These are phyloP conservation scores for Hydrotaea cyrtoneurina DNA, from an alignment of 2,888 invertebrate genomes.

Conservation along the genomic window DNA sequence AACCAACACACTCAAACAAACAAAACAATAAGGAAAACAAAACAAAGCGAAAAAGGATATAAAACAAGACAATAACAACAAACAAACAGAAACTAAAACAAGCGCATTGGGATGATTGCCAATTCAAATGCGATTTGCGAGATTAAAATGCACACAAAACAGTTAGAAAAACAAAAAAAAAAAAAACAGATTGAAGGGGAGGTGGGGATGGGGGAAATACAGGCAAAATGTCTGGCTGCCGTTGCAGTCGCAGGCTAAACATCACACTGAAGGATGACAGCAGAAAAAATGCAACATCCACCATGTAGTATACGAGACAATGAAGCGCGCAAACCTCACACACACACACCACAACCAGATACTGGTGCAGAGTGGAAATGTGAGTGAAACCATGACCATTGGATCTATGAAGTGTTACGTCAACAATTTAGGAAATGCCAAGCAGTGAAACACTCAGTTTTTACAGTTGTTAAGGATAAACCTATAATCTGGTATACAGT, in stretches of 20 bases:
- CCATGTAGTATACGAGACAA: slow-evolving; percentile 46
- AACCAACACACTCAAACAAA: slow-evolving; percentile 39
- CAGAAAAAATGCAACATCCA: slow-evolving; percentile 20
- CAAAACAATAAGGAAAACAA: slow-evolving; percentile 21
- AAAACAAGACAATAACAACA: slow-evolving; percentile 33
- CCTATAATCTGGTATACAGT: too few relatives aligned
- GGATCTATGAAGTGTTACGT: too few relatives aligned
- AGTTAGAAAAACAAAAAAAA: slow-evolving; percentile 44
- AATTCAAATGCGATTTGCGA: slow-evolving; percentile 79
- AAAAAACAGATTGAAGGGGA: slow-evolving; percentile 50
- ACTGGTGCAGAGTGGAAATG: slow-evolving; percentile 26
- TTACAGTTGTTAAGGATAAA: too few relatives aligned
- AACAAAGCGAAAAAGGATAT: slow-evolving; percentile 46
- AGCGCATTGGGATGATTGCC: slow-evolving; percentile 80
- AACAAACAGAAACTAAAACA: slow-evolving; percentile 69
- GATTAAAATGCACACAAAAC: slow-evolving; percentile 70
- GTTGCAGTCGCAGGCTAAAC: slow-evolving; percentile 43
- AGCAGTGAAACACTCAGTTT: too few relatives aligned
- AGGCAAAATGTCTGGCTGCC: slow-evolving; percentile 58
- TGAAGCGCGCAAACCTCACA: slow-evolving; percentile 58
- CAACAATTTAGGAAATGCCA: too few relatives aligned
- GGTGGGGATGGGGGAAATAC: slow-evolving; percentile 54
- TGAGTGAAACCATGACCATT: slow-evolving; percentile 23
- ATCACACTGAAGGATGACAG: slow-evolving; percentile 49
- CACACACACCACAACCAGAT: slow-evolving; percentile 1